Percentiles rank a stretch among this genome's conserved stretches.
phyloP scores from a whole-genome alignment of 2,797 vertebrate genomes.

The Tarsius wallacei region DNA sequence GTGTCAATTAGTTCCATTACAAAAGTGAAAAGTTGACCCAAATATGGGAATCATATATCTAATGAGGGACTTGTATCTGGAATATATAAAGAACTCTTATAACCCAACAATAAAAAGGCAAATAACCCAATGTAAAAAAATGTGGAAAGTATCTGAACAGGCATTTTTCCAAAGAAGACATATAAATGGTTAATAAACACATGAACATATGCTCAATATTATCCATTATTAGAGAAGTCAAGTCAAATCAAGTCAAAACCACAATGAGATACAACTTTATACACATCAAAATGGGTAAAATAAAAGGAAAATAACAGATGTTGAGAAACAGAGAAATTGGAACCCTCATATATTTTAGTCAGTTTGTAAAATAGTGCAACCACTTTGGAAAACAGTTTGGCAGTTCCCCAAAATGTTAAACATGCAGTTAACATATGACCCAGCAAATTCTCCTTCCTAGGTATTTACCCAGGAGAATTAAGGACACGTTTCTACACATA shows the following conservation, averaged over 20 bases:
- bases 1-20: conserved; percentile 6
- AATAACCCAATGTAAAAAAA: neutral
- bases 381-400: conserved; percentile 13
- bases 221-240: neutral
- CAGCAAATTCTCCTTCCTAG: neutral
- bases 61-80: neutral
- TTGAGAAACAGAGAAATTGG: neutral
- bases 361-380: neutral
- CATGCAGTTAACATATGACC: neutral
- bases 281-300: neutral
- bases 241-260: conserved; percentile 29
- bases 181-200: neutral
- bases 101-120: neutral
- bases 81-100: neutral
- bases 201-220: neutral
- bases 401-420: neutral
- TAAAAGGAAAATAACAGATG: neutral
- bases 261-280: neutral
- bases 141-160: neutral
- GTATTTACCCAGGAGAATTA: conserved; percentile 12
- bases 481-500: conserved; percentile 12
- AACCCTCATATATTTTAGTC: neutral
- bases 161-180: neutral
- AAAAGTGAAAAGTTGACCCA: conserved; percentile 5
- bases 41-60: neutral